Evolutionary conservation across 2,888 invertebrate species (phyloP).

Genomic region (Uropetala carovei): DNA sequence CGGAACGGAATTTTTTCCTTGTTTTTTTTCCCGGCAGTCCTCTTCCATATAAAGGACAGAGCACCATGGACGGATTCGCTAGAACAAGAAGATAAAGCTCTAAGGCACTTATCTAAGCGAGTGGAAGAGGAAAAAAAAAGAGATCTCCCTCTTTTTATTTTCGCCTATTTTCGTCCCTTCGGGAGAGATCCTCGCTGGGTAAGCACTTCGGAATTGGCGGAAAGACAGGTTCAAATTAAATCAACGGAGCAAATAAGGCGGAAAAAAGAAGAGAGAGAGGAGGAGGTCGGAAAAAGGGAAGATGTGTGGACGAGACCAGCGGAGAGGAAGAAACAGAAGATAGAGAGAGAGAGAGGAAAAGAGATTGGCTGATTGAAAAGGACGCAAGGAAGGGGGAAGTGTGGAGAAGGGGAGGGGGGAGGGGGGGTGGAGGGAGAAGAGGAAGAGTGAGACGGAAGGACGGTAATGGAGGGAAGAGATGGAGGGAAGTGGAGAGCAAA

Average conservation of each 20-base stretch:
- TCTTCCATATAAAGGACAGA: no score
- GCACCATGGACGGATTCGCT: not conserved
- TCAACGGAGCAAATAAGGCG: slow-evolving; percentile 59
- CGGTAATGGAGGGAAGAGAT: not conserved
- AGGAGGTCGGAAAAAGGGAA: not conserved
- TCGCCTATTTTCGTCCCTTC: slow-evolving; percentile 42
- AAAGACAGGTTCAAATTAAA: slow-evolving; percentile 59
- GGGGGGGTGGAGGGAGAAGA: not conserved
- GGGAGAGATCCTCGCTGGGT: slow-evolving; percentile 42
- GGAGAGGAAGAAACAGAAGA: not conserved
- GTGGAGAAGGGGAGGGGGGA: not conserved
- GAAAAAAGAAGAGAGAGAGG: slow-evolving; percentile 39
- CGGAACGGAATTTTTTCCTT: no score
- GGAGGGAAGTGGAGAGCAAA: not conserved
- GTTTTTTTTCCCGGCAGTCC: no score
- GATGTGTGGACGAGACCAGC: not conserved
- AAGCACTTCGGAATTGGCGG: slow-evolving; percentile 58
- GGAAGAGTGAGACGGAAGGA: not conserved
- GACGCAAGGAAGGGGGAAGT: not conserved
- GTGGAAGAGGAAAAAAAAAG: not conserved
- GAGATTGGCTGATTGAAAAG: slow-evolving; percentile 2
- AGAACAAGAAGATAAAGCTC: not conserved
- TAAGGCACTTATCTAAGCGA: not conserved
- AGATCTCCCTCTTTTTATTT: slow-evolving; percentile 44
- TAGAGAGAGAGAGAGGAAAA: not conserved